Percentiles rank a stretch among this genome's conserved stretches.
These are phyloP conservation scores for Brachyhypopomus gauderio DNA, from an alignment of 2,113 vertebrate species.

Conservation along the genomic window DNA sequence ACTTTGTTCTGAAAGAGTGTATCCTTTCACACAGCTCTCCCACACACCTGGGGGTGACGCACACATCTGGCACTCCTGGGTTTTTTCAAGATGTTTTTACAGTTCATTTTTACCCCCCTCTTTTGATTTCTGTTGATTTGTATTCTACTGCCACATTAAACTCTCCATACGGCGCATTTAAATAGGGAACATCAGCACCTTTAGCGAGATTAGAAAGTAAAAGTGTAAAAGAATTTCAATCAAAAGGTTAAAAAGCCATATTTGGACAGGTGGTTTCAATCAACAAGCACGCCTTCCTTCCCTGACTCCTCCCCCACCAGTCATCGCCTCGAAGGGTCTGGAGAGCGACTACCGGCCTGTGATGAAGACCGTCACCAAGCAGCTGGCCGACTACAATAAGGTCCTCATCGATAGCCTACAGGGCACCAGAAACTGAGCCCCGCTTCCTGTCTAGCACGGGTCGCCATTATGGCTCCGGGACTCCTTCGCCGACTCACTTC, in stretches of 20 bases:
- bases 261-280: conserved; percentile 16
- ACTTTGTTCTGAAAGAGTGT: conserved; percentile 99
- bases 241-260: conserved; percentile 1
- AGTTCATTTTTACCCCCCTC: no score
- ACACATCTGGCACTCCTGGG: neutral
- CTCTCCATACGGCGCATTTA: neutral
- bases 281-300: conserved; percentile 45
- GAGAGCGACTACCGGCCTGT: conserved; percentile 89
- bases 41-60: neutral
- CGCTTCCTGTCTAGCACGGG: conserved; percentile 38
- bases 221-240: neutral
- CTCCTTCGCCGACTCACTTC: conserved; percentile 35
- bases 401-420: conserved; percentile 82
- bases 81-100: neutral
- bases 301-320: conserved; percentile 77
- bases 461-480: neutral
- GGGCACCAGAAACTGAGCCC: conserved; percentile 77
- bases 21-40: conserved; percentile 79
- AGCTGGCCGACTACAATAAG: conserved; percentile 88
- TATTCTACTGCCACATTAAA: neutral
- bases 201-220: neutral
- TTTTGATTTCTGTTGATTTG: neutral
- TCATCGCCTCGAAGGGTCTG: conserved; percentile 90
- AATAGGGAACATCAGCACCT: neutral
- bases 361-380: conserved; percentile 81